Base-by-base conservation (phyloP, 2,888 invertebrate genomes). In the Argyresthia goedartella region DNA sequence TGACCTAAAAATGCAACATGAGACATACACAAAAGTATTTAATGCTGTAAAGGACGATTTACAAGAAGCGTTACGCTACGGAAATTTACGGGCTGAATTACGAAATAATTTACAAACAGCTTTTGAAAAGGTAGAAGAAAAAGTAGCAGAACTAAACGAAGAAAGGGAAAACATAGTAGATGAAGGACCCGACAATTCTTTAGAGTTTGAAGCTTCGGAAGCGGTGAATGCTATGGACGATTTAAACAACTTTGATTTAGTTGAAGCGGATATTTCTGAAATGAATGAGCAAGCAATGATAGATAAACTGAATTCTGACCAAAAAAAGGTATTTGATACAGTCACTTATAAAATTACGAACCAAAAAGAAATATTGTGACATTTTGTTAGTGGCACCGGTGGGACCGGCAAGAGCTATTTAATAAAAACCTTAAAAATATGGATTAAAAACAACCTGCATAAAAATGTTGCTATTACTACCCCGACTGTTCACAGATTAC, bases 351-450 rank as follows among this genome's bases (percentile, higher is more conserved):
- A 51, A 43, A 47, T 62, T 16, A 41, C 14, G 56, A 54, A 35
- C 50, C 7, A 50, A 15, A 49, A 47, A 49, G 52, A 36, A 52
- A 36, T 55, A 47, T 52, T 61, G 61, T 41, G 46, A 51, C 52
- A 49, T 55, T 52, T 52, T 55, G 55, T 57, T 7, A 54, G 53
- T 53, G 66, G 64, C 41, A 63, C 60, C 51, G 66, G 65, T 52
- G 65, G 62, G 53, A 66, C 64, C 10, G 69, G 60, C 43, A 66
- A 65, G 50, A 64, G 62, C 54, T 59, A 53, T 61, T 53, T 67
- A 49, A 69, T 66, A 45, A n/a, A n/a, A n/a, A n/a, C n/a, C n/a
- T n/a, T n/a, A n/a, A n/a, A n/a, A n/a, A n/a, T n/a, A n/a, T n/a
- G n/a, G n/a, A n/a, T n/a, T n/a, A n/a, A n/a, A n/a, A n/a, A n/a